Conservation (phyloP, 1,140 invertebrate species). For the Adelges cooleyi region DNA sequence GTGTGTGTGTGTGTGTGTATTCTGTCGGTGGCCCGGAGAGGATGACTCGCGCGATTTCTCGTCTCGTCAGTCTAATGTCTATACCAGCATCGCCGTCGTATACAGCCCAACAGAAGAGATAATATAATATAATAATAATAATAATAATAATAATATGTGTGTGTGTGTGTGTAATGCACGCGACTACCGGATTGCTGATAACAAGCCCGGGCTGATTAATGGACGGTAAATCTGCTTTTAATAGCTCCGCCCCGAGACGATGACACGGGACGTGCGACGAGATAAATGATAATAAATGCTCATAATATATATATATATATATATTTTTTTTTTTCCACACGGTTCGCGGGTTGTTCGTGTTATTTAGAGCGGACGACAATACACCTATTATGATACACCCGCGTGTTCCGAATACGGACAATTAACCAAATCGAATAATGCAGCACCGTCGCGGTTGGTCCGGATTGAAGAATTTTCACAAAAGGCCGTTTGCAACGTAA, state of each 20-base stretch:
- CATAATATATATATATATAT: too few species aligned
- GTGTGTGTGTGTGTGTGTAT: neutral
- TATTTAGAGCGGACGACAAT: neutral
- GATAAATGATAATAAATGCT: neutral
- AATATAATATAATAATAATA: too few species aligned
- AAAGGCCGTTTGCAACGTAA: too few species aligned
- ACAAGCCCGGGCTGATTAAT: slow-evolving; percentile 22
- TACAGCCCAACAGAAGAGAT: too few species aligned
- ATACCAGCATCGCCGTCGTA: too few species aligned
- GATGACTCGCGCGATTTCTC: neutral
- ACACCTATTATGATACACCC: neutral
- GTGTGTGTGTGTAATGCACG: too few species aligned
- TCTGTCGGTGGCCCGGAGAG: neutral
- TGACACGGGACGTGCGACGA: neutral
- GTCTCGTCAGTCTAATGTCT: neutral
- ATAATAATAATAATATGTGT: too few species aligned
- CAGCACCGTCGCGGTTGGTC: too few species aligned
- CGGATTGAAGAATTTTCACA: too few species aligned
- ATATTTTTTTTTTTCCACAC: slow-evolving; percentile 9
- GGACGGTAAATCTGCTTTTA: slow-evolving; percentile 24
- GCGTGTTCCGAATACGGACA: too few species aligned
- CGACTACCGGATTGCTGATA: neutral
- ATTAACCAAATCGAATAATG: too few species aligned
- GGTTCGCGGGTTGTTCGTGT: neutral
- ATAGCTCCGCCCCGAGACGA: neutral